phyloP scores from a whole-genome alignment of 2,113 vertebrate genomes.

The Tachuris rubrigastra region DNA sequence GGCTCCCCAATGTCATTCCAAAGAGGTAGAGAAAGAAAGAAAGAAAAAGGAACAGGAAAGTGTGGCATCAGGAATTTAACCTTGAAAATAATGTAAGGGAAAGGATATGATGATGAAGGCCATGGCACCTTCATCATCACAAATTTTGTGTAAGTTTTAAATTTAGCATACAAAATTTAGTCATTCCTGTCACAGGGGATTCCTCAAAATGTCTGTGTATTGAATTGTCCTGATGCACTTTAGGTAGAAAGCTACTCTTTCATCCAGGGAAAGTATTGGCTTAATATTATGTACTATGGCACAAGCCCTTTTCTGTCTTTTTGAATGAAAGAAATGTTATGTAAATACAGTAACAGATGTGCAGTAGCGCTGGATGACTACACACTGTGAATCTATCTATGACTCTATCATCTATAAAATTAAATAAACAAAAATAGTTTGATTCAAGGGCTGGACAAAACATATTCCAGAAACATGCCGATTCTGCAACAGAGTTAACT shows the following conservation, averaged over 20 bases:
- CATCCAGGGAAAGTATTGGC: neutral
- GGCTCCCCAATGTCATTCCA: constrained; percentile 1
- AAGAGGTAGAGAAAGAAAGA: neutral
- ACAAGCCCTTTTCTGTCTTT: neutral
- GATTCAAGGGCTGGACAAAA: neutral
- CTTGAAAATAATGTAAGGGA: neutral
- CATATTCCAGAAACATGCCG: neutral
- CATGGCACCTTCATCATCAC: neutral
- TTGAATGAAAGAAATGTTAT: neutral
- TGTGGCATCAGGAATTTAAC: neutral
- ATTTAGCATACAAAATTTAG: neutral
- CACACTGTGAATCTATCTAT: neutral
- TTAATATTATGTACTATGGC: neutral
- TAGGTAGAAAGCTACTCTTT: neutral
- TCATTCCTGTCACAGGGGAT: neutral
- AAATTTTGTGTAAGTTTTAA: neutral
- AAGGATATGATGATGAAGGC: neutral
- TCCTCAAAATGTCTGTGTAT: neutral
- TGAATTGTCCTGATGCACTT: neutral
- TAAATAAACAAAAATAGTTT: neutral
- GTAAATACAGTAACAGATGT: neutral
- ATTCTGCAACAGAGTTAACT: neutral
- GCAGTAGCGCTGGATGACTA: neutral
- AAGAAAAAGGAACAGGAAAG: neutral
- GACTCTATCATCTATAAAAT: neutral